These are phyloP conservation scores for Antechinus flavipes DNA, from an alignment of 2,113 vertebrate species.

Conservation along the genomic window DNA sequence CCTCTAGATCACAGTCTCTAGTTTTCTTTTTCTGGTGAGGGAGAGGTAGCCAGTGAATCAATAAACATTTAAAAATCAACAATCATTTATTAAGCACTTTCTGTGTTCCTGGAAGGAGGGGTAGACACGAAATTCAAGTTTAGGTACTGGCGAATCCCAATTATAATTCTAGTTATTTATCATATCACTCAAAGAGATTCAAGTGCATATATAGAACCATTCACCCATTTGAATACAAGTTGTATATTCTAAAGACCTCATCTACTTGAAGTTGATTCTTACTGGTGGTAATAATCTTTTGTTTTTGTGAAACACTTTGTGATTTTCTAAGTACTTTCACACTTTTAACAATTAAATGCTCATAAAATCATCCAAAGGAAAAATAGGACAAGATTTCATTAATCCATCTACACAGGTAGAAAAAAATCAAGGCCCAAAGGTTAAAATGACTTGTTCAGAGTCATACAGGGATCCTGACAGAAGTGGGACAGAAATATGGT, in stretches of 20 bases:
- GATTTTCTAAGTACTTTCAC: neutral
- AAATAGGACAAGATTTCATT: neutral
- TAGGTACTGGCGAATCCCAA: neutral
- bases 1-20: neutral
- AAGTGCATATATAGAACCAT: neutral
- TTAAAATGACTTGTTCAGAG: neutral
- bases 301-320: neutral
- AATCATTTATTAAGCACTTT: neutral
- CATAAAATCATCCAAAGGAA: neutral
- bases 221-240: neutral
- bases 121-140: neutral
- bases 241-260: neutral
- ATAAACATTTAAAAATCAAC: neutral
- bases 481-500: neutral
- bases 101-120: neutral
- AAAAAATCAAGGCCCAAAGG: neutral
- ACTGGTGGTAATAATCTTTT: neutral
- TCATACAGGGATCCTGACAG: neutral
- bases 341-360: neutral
- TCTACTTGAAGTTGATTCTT: neutral
- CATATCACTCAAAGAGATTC: neutral
- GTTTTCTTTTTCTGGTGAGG: neutral
- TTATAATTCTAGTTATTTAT: neutral
- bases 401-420: neutral
- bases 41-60: neutral